Base-by-base conservation (phyloP, 2,113 vertebrate genomes). In the Seriola quinqueradiata region DNA sequence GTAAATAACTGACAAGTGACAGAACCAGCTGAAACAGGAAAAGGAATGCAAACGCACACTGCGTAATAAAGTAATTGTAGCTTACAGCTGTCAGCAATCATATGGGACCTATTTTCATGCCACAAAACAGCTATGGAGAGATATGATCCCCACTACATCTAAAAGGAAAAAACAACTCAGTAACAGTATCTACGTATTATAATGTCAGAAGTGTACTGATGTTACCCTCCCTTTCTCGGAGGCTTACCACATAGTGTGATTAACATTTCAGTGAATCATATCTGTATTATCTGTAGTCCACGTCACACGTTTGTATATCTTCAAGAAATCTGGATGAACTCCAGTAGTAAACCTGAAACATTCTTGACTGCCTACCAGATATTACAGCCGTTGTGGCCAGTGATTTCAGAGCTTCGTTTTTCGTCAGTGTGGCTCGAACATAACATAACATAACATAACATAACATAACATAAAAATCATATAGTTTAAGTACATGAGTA, bases 211-310 rank as follows among this genome's bases (percentile, higher is more conserved):
- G 10, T 42, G 46, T n/a, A 48, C 1, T 68, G 5, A 19, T n/a
- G 46, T 0, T 17, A 1, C 2, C 16, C 5, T 52, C 9, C 81
- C 13, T 12, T 7, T 25, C 19, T 7, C 4, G 1, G 9, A 9
- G 2, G 7, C 4, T 38, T 57, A 19, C 2, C 54, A 28, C 46
- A 67, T 0, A 25, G 3, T 28, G 44, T 86, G 66, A 89, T 25
- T 85, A 82, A 79, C 21, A 16, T 57, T n/a, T 25, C 21, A 2
- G 23, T 91, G 82, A 90, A 57, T 91, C 82, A 91, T 9, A 8
- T n/a, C 25, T 21, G 23, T 5, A 1, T 4, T 23, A 8, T n/a
- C 25, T 21, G 23, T 7, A 1, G 4, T 23, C 7, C 38, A 67
- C 77, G 80, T 85, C 87, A 87, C n/a, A 6, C 13, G 54, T 70